Evolutionary conservation across 2,797 vertebrate species (phyloP).

Genomic region (Odontamblyopus lacepedii): DNA sequence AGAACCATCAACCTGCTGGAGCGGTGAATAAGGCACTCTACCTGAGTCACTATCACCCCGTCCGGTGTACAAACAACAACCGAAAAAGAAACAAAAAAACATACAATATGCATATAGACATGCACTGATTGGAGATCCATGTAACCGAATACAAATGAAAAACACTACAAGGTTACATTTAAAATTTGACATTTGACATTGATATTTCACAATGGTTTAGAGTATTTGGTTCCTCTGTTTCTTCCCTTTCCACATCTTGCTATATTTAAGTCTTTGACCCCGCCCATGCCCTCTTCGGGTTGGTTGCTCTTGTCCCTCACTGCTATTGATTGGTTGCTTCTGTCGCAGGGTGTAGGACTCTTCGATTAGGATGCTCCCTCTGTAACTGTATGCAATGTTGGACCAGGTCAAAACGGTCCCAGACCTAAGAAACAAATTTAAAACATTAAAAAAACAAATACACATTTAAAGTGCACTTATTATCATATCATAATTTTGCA

Average conservation of each 20-base stretch:
- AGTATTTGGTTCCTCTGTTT: neutral
- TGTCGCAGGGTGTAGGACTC: constrained; percentile 22
- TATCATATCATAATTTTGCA: no score
- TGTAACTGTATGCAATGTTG: constrained; percentile 35
- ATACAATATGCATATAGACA: no score
- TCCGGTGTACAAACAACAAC: no score
- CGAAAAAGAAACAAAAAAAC: neutral
- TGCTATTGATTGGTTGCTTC: neutral
- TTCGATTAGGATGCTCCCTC: constrained; percentile 37
- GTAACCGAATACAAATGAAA: neutral
- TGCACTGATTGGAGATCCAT: neutral
- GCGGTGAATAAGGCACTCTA: no score
- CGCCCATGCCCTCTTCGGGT: neutral
- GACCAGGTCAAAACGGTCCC: constrained; percentile 60
- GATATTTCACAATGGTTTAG: neutral
- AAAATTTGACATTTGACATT: neutral
- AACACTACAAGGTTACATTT: neutral
- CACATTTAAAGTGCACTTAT: neutral
- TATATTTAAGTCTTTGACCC: neutral
- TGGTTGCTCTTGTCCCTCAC: neutral
- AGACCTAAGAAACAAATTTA: neutral
- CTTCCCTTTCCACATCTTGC: neutral
- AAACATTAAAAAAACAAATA: neutral
- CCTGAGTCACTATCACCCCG: no score
- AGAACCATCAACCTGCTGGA: no score